A percentile compares a stretch with the other conserved stretches of the same genome.
These are phyloP conservation scores for Nematostella vectensis DNA, from an alignment of 92 coral and sea anemone genomes.

Conservation along the genomic window DNA sequence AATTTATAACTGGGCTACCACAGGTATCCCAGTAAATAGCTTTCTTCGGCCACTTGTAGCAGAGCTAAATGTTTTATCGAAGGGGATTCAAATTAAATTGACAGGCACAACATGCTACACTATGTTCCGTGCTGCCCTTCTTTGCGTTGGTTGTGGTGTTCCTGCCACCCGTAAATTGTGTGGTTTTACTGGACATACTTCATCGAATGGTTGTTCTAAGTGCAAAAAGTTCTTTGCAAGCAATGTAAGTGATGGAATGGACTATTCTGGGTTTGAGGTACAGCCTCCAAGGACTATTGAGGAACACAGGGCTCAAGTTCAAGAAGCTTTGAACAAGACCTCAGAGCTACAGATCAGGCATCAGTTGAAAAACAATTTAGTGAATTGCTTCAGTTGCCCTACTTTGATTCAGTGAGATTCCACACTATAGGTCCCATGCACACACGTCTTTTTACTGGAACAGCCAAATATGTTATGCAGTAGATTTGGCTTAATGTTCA, in stretches of 20 bases:
- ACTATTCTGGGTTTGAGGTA: conserved; percentile 31
- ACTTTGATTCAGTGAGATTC: conserved; percentile 58
- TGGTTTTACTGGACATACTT: conserved; percentile 25
- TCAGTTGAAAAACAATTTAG: conserved; percentile 11
- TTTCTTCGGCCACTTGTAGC: too few species aligned
- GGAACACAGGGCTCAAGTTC: conserved; percentile 29
- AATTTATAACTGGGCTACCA: too few species aligned
- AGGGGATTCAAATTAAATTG: too few species aligned
- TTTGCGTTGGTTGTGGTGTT: conserved; percentile 17
- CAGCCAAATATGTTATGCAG: conserved; percentile 61
- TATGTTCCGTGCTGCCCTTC: conserved; percentile 18
- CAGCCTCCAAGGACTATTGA: conserved; percentile 15
- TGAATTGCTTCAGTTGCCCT: conserved; percentile 32
- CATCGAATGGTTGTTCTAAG: conserved; percentile 42
- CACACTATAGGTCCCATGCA: conserved; percentile 68
- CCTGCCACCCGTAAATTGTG: conserved; percentile 27
- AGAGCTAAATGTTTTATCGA: too few species aligned
- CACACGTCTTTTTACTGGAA: conserved; percentile 56
- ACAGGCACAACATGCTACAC: too few species aligned
- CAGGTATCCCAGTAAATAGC: too few species aligned
- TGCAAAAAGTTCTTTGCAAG: conserved; percentile 38
- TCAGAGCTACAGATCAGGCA: conserved; percentile 13
- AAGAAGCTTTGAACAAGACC: conserved; percentile 17
- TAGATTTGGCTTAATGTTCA: conserved; percentile 54
- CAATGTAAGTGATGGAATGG: conserved; percentile 18